phyloP scores from a whole-genome alignment of 2,888 invertebrate genomes.

The Clepsis dumicolana region DNA sequence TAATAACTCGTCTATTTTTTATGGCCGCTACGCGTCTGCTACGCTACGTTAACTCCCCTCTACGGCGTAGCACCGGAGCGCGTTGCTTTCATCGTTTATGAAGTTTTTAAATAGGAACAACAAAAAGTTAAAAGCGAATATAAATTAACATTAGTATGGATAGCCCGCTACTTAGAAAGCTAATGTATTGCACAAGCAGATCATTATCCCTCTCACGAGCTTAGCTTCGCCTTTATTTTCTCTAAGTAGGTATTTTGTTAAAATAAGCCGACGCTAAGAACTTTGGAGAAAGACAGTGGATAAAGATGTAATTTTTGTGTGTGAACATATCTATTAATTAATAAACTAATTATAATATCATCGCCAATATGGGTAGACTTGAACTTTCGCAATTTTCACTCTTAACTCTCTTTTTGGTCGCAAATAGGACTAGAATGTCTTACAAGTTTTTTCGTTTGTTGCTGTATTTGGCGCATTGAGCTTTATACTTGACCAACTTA shows the following conservation, averaged over 20 bases:
- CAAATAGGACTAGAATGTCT: too few relatives aligned
- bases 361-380: too few relatives aligned
- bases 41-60: conserved; percentile 9
- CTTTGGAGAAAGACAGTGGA: neutral
- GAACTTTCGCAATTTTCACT: too few relatives aligned
- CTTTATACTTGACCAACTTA: neutral
- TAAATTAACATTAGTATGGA: neutral
- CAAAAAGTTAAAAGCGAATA: neutral
- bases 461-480: too few relatives aligned
- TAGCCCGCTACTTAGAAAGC: neutral
- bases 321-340: neutral
- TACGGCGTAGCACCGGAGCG: conserved; percentile 26
- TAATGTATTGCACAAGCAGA: neutral
- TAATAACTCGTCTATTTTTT: conserved; percentile 15
- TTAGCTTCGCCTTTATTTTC: conserved; percentile 14
- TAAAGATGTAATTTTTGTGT: neutral
- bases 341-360: neutral
- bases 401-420: too few relatives aligned
- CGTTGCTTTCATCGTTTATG: neutral
- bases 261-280: conserved; percentile 24
- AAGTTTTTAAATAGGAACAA: neutral
- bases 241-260: conserved; percentile 10
- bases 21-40: conserved; percentile 6
- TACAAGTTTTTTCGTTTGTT: too few relatives aligned
- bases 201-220: conserved; percentile 15